These are phyloP conservation scores for Caenorhabditis sp. DNA, from an alignment of 2,888 invertebrate species.

Conservation along the genomic window DNA sequence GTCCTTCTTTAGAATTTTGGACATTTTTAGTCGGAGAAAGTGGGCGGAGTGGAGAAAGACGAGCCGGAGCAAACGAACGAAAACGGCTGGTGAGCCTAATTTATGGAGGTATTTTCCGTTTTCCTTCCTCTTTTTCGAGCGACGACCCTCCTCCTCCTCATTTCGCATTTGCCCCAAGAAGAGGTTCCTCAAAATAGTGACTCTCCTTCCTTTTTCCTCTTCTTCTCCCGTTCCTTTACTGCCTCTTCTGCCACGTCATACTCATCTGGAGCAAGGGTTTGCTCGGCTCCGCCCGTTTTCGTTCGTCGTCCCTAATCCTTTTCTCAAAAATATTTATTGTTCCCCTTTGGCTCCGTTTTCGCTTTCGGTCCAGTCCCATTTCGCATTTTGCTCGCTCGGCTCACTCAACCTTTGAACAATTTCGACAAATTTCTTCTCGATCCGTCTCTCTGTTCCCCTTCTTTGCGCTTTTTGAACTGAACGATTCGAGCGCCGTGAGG, in stretches of 20 bases:
- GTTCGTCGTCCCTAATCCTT: conserved; percentile 38
- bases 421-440: conserved; percentile 13
- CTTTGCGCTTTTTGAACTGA: conserved; percentile 31
- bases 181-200: neutral
- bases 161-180: neutral
- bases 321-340: conserved; percentile 52
- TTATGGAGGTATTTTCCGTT: conserved; percentile 15
- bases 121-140: neutral
- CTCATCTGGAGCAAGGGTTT: conserved; percentile 27
- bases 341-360: conserved; percentile 7
- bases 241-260: conserved; percentile 1
- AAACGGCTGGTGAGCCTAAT: conserved; percentile 1
- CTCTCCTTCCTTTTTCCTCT: neutral
- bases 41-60: too few species aligned
- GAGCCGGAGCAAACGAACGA: neutral
- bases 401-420: conserved; percentile 38
- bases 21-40: too few species aligned
- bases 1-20: neutral
- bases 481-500: conserved; percentile 19
- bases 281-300: conserved; percentile 38
- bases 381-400: conserved; percentile 35
- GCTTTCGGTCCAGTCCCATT: conserved; percentile 12
- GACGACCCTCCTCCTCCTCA: neutral
- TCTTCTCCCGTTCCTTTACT: neutral
- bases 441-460: conserved; percentile 1